These are phyloP conservation scores for Cataglyphis cursor DNA, from an alignment of 2,888 invertebrate genomes.

Conservation along the genomic window DNA sequence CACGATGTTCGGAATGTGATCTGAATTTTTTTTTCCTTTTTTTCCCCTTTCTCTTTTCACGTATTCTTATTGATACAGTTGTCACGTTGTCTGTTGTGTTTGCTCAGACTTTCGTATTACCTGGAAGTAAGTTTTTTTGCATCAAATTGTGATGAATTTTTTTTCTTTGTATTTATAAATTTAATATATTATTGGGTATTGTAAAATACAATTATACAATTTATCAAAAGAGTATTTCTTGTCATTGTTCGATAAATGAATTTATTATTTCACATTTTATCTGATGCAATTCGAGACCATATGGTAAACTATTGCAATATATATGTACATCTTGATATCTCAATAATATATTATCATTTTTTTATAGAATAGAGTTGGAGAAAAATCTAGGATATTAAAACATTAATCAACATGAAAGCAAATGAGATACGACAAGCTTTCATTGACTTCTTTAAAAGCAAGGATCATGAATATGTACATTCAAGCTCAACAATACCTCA, in stretches of 20 bases:
- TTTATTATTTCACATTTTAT: slow-evolving; percentile 10
- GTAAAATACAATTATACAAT: background rate
- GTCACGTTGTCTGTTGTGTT: slow-evolving; percentile 19
- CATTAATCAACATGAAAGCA: slow-evolving; percentile 88
- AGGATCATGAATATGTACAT: slow-evolving; percentile 97
- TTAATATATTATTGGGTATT: background rate
- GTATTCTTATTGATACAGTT: slow-evolving; percentile 10
- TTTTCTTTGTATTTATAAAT: slow-evolving; percentile 12
- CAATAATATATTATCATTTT: background rate
- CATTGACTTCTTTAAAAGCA: slow-evolving; percentile 96
- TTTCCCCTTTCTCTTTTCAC: slow-evolving; percentile 62
- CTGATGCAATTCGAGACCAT: slow-evolving; percentile 56
- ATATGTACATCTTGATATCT: background rate
- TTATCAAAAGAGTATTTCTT: background rate
- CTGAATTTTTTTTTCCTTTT: background rate
- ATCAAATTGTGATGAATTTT: background rate
- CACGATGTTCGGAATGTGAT: slow-evolving; percentile 38
- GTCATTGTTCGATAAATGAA: background rate
- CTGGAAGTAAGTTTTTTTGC: slow-evolving; percentile 16
- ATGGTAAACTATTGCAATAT: slow-evolving; percentile 51
- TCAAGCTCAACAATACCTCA: slow-evolving; percentile 98
- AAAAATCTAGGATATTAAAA: background rate
- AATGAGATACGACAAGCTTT: slow-evolving; percentile 94
- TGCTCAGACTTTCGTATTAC: slow-evolving; percentile 20
- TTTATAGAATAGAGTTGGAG: slow-evolving; percentile 18